Conservation (phyloP, 2,797 vertebrate species). For the Peromyscus melanophrys region DNA sequence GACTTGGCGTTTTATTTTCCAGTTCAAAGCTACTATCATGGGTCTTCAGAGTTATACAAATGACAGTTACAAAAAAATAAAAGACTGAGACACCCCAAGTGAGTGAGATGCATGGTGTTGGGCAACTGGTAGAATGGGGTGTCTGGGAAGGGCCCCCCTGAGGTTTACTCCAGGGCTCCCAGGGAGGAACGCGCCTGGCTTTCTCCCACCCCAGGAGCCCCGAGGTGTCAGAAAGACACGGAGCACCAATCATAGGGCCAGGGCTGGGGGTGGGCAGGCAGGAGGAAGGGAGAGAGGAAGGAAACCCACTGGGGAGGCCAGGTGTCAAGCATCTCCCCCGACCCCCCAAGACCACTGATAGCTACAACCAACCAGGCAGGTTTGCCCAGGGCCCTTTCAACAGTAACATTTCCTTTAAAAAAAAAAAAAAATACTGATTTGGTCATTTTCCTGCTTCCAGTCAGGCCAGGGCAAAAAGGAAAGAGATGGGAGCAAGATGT, state of each 20-base stretch:
- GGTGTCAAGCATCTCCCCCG: not conserved
- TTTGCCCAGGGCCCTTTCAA: constrained; percentile 81
- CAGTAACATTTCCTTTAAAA: constrained; percentile 79
- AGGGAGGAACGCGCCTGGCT: not conserved
- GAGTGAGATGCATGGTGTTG: constrained; percentile 91
- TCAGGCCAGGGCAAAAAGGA: constrained; percentile 72
- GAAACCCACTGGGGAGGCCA: constrained; percentile 51
- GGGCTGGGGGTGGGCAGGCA: not conserved
- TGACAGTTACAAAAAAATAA: constrained; percentile 95
- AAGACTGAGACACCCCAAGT: constrained; percentile 91
- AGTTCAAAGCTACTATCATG: constrained; percentile 87
- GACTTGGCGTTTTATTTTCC: constrained; percentile 88
- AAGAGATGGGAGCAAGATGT: not conserved
- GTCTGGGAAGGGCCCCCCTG: not conserved
- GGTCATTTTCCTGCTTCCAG: constrained; percentile 87
- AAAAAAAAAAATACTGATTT: constrained; percentile 89
- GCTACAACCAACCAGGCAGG: constrained; percentile 69
- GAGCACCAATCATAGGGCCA: constrained; percentile 64
- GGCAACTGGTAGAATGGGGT: not conserved
- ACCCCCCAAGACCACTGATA: constrained; percentile 74
- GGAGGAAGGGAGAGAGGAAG: not conserved
- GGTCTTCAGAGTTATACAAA: constrained; percentile 95
- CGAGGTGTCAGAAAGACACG: constrained; percentile 43
- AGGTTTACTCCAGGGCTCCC: constrained; percentile 7
- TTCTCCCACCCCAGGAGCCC: not conserved